Percentiles rank a stretch among this genome's conserved stretches.
Evolutionary conservation across 2,888 invertebrate species (phyloP).

Genomic region (Allophyes oxyacanthae): DNA sequence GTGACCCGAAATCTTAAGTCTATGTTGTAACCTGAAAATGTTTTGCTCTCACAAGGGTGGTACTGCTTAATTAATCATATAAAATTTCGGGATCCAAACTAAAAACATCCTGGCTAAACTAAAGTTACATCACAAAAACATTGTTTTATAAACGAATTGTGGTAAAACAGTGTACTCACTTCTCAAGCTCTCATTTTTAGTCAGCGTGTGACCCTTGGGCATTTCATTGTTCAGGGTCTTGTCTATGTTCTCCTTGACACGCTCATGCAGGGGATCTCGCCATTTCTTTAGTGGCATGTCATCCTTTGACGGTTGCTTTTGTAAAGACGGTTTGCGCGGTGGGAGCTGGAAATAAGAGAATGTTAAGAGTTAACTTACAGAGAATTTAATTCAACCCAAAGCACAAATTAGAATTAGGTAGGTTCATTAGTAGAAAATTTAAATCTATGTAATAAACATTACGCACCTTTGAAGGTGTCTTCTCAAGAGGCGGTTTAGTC

Average conservation of each 20-base stretch:
- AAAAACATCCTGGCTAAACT: background rate
- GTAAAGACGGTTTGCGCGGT: constrained; percentile 82
- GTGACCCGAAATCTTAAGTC: no score
- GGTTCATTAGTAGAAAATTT: constrained; percentile 9
- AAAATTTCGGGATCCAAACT: background rate
- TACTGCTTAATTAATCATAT: no score
- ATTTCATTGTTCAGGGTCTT: constrained; percentile 85
- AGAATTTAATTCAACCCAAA: constrained; percentile 27
- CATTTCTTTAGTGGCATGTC: constrained; percentile 85
- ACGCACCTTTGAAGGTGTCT: constrained; percentile 78
- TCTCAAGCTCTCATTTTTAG: constrained; percentile 87
- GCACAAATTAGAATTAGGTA: constrained; percentile 1
- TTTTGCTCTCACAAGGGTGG: no score
- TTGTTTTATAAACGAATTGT: no score
- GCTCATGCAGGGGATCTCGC: constrained; percentile 86
- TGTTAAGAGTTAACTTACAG: constrained; percentile 12
- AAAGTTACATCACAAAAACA: no score
- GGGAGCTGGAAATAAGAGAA: constrained; percentile 73
- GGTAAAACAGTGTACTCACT: constrained; percentile 72
- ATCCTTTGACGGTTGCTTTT: constrained; percentile 85
- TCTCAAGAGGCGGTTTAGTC: constrained; percentile 83
- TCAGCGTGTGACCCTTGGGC: constrained; percentile 86
- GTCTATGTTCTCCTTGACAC: constrained; percentile 87
- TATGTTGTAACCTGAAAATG: no score
- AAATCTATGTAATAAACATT: constrained; percentile 16